Conservation (phyloP, 1,140 invertebrate species). For the Probaryconus sp. region DNA sequence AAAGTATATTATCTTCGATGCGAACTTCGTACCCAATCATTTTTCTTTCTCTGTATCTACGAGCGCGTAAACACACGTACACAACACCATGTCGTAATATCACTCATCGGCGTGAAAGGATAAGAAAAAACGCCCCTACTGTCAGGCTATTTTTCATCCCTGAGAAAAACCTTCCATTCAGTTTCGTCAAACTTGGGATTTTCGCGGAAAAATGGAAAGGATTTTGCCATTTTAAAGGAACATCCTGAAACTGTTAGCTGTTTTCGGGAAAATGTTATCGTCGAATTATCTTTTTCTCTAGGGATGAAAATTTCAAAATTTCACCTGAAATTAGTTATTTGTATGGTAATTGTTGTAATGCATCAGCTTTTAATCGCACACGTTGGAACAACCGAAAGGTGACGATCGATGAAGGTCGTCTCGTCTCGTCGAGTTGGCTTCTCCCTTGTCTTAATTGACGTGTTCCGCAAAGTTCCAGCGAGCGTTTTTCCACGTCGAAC, state of each 20-base stretch:
- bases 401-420: conserved; percentile 30
- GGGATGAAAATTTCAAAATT: no score
- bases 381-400: conserved; percentile 28
- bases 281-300: no score
- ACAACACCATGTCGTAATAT: conserved; percentile 22
- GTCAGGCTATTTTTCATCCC: conserved; percentile 30
- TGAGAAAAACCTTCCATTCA: conserved; percentile 29
- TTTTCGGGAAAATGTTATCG: conserved; percentile 25
- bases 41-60: conserved; percentile 7
- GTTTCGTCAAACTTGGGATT: no score
- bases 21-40: conserved; percentile 29
- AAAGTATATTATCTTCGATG: conserved; percentile 25
- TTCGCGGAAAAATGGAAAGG: conserved; percentile 1
- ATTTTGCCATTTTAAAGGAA: no score
- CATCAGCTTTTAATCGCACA: conserved; percentile 39
- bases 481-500: conserved; percentile 41
- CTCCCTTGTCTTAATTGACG: conserved; percentile 63
- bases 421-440: conserved; percentile 34
- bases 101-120: conserved; percentile 34
- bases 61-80: conserved; percentile 1
- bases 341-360: no score
- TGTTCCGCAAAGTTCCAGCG: conserved; percentile 58
- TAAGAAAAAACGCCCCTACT: conserved; percentile 35
- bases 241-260: no score
- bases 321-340: no score